Evolutionary conservation across 2,113 vertebrate species (phyloP).

Genomic region (Phyllostomus hastatus): DNA sequence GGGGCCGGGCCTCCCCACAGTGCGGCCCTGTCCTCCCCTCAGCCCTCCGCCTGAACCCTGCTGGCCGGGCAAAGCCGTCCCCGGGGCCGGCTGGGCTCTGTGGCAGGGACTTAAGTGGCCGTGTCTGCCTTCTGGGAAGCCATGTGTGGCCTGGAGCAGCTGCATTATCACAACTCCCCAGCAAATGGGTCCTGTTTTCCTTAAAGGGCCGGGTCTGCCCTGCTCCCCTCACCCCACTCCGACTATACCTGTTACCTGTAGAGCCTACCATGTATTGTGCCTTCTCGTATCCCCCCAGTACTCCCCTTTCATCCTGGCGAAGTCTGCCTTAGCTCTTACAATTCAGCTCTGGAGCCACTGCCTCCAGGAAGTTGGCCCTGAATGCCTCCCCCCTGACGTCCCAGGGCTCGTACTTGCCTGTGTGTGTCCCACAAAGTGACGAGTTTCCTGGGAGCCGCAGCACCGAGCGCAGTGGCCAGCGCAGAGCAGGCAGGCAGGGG

Average conservation of each 20-base stretch:
- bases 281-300: not conserved
- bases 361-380: not conserved
- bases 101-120: not conserved
- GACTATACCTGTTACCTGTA: not conserved
- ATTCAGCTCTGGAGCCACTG: not conserved
- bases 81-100: not conserved
- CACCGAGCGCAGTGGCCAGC: not conserved
- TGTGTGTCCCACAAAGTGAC: not conserved
- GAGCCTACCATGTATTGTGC: not conserved
- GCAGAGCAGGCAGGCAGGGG: fast-evolving
- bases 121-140: not conserved
- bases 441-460: not conserved
- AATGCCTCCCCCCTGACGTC: not conserved
- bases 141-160: not conserved
- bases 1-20: conserved; percentile 9
- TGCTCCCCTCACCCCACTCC: not conserved
- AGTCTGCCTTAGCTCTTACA: not conserved
- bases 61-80: not conserved
- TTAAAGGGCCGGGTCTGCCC: not conserved
- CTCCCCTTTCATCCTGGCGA: not conserved
- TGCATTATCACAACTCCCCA: not conserved
- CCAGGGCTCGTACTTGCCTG: not conserved
- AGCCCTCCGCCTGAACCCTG: conserved; percentile 16
- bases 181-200: not conserved
- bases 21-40: conserved; percentile 10